Conservation (phyloP, 2,113 vertebrate species). For the Chlorocebus sabaeus region DNA sequence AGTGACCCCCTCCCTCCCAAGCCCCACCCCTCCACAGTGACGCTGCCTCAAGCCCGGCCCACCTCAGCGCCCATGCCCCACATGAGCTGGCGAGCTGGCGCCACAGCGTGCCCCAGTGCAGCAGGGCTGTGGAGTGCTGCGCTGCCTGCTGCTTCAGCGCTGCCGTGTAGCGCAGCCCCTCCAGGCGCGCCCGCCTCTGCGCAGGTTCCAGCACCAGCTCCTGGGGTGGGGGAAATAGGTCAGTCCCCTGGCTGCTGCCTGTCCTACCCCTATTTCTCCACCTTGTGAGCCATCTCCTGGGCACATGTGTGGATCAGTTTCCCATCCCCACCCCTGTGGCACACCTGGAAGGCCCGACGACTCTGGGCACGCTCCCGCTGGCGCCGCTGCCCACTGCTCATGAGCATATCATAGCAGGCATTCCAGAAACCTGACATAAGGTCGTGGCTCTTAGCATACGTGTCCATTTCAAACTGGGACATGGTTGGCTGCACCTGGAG, state of each 20-base stretch:
- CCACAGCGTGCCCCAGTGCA: slow-evolving; percentile 91
- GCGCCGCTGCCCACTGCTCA: slow-evolving; percentile 89
- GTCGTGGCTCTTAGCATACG: slow-evolving; percentile 93
- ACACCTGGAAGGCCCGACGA: slow-evolving; percentile 91
- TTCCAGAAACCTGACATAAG: slow-evolving; percentile 99
- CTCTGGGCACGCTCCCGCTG: slow-evolving; percentile 88
- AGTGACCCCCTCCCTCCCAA: no score
- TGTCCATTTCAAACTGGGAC: slow-evolving; percentile 95
- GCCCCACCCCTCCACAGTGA: neutral
- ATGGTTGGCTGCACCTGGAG: slow-evolving; percentile 92
- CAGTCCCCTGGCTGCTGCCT: rapidly evolving
- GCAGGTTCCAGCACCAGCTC: slow-evolving; percentile 89
- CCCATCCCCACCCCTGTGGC: rapidly evolving
- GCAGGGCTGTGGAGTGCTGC: slow-evolving; percentile 89
- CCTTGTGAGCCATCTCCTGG: neutral
- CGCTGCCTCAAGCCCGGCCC: neutral
- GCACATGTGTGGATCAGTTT: neutral
- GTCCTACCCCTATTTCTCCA: neutral
- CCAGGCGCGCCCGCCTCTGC: slow-evolving; percentile 83
- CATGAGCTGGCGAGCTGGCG: slow-evolving; percentile 90
- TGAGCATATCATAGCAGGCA: slow-evolving; percentile 94
- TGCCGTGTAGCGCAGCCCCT: slow-evolving; percentile 86
- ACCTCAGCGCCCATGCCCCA: slow-evolving; percentile 93
- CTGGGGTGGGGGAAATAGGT: slow-evolving; percentile 66
- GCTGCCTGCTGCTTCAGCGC: slow-evolving; percentile 89